phyloP scores from a whole-genome alignment of 2,888 invertebrate species.

The Acrobeloides nanus region DNA sequence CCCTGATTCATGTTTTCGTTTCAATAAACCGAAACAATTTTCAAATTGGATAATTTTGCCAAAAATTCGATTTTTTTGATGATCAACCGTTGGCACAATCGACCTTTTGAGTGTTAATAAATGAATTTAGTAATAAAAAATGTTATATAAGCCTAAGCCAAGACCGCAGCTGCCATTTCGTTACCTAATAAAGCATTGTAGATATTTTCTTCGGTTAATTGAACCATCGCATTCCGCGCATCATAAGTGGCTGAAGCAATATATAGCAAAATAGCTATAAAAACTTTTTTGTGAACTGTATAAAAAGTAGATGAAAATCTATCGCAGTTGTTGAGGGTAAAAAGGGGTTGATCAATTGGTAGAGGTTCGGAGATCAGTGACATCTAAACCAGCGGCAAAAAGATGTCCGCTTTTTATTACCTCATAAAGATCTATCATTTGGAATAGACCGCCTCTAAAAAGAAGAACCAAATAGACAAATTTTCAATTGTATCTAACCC shows the following conservation, averaged over 20 bases:
- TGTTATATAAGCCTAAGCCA: too few relatives aligned
- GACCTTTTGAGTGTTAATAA: too few relatives aligned
- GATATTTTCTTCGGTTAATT: slow-evolving; percentile 72
- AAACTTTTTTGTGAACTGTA: too few relatives aligned
- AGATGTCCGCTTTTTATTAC: slow-evolving; percentile 69
- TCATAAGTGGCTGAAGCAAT: slow-evolving; percentile 75
- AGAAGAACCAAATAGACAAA: too few relatives aligned
- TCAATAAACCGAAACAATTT: too few relatives aligned
- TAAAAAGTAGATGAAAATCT: too few relatives aligned
- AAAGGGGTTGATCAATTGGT: slow-evolving; percentile 69
- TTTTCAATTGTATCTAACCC: too few relatives aligned
- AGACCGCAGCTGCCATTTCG: slow-evolving; percentile 58
- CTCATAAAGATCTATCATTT: slow-evolving; percentile 71
- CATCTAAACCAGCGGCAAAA: slow-evolving; percentile 79
- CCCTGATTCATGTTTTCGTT: too few relatives aligned
- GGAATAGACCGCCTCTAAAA: slow-evolving; percentile 58
- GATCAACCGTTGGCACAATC: too few relatives aligned
- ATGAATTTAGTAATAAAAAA: too few relatives aligned
- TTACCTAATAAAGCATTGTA: slow-evolving; percentile 69
- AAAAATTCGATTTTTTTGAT: too few relatives aligned
- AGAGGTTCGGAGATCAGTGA: slow-evolving; percentile 83
- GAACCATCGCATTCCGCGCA: slow-evolving; percentile 72
- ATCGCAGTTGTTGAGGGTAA: slow-evolving; percentile 73
- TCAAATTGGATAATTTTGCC: too few relatives aligned
- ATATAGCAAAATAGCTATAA: slow-evolving; percentile 77